Evolutionary conservation across 2,113 vertebrate genomes (phyloP).

Genomic region (Coptodon bakossiorum): DNA sequence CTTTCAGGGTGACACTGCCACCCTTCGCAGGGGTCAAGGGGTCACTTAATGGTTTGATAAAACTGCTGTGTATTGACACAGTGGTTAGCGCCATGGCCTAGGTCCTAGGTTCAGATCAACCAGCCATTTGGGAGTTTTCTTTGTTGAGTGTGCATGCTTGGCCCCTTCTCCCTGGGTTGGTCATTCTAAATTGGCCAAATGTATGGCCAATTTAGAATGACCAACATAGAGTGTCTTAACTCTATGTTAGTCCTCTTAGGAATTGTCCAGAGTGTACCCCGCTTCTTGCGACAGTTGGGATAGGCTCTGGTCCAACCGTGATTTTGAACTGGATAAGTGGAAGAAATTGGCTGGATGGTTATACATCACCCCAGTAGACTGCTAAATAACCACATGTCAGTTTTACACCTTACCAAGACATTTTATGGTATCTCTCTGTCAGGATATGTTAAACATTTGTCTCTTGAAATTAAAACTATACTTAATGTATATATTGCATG

Average conservation of each 20-base stretch:
- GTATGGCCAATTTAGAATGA: not conserved
- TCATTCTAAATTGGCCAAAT: not conserved
- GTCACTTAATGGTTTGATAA: not conserved
- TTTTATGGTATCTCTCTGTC: not conserved
- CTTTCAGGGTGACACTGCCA: not conserved
- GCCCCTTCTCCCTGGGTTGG: not conserved
- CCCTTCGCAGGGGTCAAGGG: not conserved
- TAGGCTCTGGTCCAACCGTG: not conserved
- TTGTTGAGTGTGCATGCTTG: not conserved
- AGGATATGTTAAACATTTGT: not conserved
- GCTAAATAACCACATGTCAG: not conserved
- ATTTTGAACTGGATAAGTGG: not conserved
- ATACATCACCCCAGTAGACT: not conserved
- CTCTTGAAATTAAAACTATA: not conserved
- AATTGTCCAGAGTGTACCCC: not conserved
- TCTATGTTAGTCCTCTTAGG: not conserved
- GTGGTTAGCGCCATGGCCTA: not conserved
- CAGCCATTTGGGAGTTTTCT: not conserved
- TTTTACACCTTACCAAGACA: not conserved
- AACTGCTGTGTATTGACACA: not conserved
- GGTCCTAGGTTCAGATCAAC: not conserved
- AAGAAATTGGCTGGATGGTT: not conserved
- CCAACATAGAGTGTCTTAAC: not conserved
- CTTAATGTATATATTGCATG: not conserved
- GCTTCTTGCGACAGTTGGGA: not conserved